Conservation (phyloP, 2,113 vertebrate species). For the Diadophis punctatus region DNA sequence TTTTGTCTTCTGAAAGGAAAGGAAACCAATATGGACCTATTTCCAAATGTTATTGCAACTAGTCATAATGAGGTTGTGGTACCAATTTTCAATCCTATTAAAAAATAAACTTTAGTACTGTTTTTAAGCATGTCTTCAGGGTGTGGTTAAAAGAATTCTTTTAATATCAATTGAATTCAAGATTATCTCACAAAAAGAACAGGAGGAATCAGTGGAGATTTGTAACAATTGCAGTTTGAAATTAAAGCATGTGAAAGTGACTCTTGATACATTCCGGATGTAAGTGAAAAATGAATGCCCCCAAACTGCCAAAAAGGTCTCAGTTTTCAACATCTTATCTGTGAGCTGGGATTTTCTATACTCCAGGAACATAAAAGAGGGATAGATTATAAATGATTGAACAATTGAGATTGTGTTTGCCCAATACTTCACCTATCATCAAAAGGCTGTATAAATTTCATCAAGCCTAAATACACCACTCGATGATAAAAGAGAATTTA, state of each 20-base stretch:
- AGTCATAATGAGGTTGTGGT: background rate
- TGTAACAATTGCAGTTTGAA: background rate
- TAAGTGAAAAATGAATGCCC: background rate
- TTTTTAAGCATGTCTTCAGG: background rate
- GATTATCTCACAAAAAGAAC: background rate
- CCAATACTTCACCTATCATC: background rate
- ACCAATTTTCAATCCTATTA: background rate
- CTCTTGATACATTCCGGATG: background rate
- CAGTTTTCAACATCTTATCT: background rate
- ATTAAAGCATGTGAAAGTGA: background rate
- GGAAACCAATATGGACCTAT: background rate
- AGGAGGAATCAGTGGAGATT: background rate
- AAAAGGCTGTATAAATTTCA: background rate
- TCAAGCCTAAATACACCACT: background rate
- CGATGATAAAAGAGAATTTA: background rate
- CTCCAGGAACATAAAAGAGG: background rate
- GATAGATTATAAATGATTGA: background rate
- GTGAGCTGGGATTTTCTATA: background rate
- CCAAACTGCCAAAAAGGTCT: background rate
- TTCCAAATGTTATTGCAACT: background rate
- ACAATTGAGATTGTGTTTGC: background rate
- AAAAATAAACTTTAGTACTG: background rate
- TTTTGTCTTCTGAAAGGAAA: background rate
- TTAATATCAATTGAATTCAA: background rate
- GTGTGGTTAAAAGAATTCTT: background rate